Percentiles rank a stretch among this genome's conserved stretches.
Conservation (phyloP, 2,888 invertebrate species). For the Anthoptus insignis region DNA sequence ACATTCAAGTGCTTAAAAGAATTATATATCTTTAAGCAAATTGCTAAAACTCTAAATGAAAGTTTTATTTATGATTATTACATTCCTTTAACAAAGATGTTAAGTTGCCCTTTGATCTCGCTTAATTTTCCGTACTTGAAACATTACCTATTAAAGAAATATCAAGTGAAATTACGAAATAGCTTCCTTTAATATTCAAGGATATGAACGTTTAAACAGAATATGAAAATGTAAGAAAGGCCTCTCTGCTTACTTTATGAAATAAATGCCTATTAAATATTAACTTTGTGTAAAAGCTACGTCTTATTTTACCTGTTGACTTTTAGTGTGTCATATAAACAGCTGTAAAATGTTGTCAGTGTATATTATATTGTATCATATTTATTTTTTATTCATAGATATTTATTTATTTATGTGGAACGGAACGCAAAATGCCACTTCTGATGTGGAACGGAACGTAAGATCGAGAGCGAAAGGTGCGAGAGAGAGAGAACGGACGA, state of each 20-base stretch:
- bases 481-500: too few species aligned
- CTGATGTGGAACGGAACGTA: too few species aligned
- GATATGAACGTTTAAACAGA: slow-evolving; percentile 7
- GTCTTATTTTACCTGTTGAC: neutral
- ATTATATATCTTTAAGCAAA: too few species aligned
- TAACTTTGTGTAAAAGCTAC: slow-evolving; percentile 1
- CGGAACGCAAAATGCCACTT: too few species aligned
- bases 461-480: too few species aligned
- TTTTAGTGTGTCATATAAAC: too few species aligned
- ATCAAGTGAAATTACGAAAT: slow-evolving; percentile 14
- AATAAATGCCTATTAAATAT: neutral
- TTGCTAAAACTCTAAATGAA: too few species aligned
- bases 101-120: slow-evolving; percentile 11
- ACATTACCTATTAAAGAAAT: slow-evolving; percentile 10
- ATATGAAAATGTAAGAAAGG: neutral
- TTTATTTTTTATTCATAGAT: too few species aligned
- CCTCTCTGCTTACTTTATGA: neutral
- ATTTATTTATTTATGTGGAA: too few species aligned
- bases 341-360: too few species aligned
- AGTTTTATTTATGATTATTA: slow-evolving; percentile 13
- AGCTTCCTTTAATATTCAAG: slow-evolving; percentile 9
- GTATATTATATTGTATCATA: too few species aligned
- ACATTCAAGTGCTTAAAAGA: too few species aligned
- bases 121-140: slow-evolving; percentile 10
- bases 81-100: slow-evolving; percentile 13